Evolutionary conservation across 2,113 vertebrate genomes (phyloP).

Genomic region (Hippopotamus amphibius): DNA sequence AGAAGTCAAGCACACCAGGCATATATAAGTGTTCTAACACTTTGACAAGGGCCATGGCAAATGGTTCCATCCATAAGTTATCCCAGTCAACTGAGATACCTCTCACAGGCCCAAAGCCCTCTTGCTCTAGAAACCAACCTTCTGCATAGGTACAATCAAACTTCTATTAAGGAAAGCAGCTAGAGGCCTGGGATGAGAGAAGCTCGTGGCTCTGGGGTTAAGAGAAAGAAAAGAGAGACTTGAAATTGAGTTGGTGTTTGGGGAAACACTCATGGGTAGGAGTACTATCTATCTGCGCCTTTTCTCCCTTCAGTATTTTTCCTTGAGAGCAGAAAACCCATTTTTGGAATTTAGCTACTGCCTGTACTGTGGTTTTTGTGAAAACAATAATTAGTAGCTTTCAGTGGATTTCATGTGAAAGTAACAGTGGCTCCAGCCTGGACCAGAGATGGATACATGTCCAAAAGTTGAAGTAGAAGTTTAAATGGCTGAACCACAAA

Average conservation of each 20-base stretch:
- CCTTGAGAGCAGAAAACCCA: constrained; percentile 75
- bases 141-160: fast-evolving
- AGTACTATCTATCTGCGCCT: neutral
- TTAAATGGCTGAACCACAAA: constrained; percentile 52
- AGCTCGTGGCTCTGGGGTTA: neutral
- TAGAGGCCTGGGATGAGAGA: neutral
- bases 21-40: neutral
- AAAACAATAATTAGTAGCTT: constrained; percentile 71
- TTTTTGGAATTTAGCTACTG: constrained; percentile 63
- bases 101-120: neutral
- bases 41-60: neutral
- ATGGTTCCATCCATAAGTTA: neutral
- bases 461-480: constrained; percentile 61
- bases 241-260: neutral
- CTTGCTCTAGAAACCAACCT: neutral
- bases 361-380: constrained; percentile 72
- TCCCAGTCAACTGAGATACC: neutral
- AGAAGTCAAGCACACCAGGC: neutral
- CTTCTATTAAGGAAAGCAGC: neutral
- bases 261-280: neutral
- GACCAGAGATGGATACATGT: constrained; percentile 61
- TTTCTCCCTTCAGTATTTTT: constrained; percentile 65
- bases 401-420: constrained; percentile 72
- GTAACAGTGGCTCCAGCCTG: constrained; percentile 64
- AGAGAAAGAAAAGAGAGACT: neutral